A percentile compares a stretch with the other conserved stretches of the same genome.
Evolutionary conservation across 2,888 invertebrate species (phyloP).

Genomic region (Latrodectus hesperus): DNA sequence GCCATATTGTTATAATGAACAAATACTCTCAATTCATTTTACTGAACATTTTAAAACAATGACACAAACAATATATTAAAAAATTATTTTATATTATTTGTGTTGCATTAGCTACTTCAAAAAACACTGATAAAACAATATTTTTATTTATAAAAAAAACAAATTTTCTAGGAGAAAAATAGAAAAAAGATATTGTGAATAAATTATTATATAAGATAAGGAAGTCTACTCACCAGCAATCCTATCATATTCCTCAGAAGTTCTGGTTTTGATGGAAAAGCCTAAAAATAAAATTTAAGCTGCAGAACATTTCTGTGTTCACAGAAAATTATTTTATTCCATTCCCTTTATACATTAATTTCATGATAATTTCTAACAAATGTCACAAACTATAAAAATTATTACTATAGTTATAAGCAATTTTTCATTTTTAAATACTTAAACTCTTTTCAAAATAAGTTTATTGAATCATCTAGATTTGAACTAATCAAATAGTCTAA

Average conservation of each 20-base stretch:
- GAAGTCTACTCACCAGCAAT: conserved; percentile 75
- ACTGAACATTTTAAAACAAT: not conserved
- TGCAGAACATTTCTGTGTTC: no score
- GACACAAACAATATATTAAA: not conserved
- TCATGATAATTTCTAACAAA: no score
- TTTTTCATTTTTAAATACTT: no score
- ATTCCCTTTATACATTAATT: no score
- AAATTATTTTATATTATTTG: not conserved
- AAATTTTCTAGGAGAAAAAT: not conserved
- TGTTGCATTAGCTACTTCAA: not conserved
- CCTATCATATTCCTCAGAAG: conserved; percentile 99
- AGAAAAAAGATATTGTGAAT: not conserved
- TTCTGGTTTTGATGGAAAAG: conserved; percentile 91
- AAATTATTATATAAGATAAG: not conserved
- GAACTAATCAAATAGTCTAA: no score
- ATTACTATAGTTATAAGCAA: no score
- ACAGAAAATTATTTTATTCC: no score
- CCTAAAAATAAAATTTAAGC: conserved; percentile 77
- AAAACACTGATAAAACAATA: not conserved
- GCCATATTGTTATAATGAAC: no score
- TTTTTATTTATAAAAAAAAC: not conserved
- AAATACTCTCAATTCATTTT: no score
- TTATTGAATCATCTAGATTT: no score
- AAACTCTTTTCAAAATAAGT: no score
- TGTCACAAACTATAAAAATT: no score